Evolutionary conservation across 2,888 invertebrate genomes (phyloP).

Genomic region (Diploptera punctata): DNA sequence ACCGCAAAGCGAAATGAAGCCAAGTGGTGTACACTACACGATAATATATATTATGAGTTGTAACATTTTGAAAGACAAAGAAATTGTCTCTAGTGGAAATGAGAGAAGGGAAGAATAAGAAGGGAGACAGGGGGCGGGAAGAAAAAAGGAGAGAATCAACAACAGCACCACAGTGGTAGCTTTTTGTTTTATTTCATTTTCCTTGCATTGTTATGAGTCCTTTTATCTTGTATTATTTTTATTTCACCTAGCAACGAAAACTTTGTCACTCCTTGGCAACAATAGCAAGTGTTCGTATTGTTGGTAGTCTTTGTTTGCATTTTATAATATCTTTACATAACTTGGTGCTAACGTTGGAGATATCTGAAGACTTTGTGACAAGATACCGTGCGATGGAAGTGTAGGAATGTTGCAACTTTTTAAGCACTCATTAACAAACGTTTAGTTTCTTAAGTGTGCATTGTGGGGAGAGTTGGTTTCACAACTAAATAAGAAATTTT

Average conservation of each 20-base stretch:
- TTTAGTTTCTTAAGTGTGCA: neutral
- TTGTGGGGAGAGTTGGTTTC: too few relatives aligned
- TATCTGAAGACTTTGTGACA: neutral
- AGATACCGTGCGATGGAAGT: neutral
- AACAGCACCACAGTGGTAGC: constrained; percentile 17
- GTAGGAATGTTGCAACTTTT: neutral
- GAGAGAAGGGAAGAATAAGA: constrained; percentile 31
- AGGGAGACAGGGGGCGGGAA: neutral
- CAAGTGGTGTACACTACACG: constrained; percentile 15
- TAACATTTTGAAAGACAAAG: constrained; percentile 37
- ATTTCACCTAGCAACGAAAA: constrained; percentile 10
- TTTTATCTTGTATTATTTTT: constrained; percentile 35
- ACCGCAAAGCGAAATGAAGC: constrained; percentile 16
- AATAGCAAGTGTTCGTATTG: constrained; percentile 23
- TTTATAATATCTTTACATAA: constrained; percentile 9
- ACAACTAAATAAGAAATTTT: too few relatives aligned
- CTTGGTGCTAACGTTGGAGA: neutral
- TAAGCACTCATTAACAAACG: neutral
- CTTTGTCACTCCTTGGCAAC: constrained; percentile 25
- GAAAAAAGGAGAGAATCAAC: neutral
- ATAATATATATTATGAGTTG: constrained; percentile 25
- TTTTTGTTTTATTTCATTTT: constrained; percentile 34
- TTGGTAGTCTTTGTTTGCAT: constrained; percentile 31
- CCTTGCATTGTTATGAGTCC: constrained; percentile 28
- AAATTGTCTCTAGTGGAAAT: constrained; percentile 38